These are phyloP conservation scores for Pagrus major DNA, from an alignment of 2,113 vertebrate species.

Conservation along the genomic window DNA sequence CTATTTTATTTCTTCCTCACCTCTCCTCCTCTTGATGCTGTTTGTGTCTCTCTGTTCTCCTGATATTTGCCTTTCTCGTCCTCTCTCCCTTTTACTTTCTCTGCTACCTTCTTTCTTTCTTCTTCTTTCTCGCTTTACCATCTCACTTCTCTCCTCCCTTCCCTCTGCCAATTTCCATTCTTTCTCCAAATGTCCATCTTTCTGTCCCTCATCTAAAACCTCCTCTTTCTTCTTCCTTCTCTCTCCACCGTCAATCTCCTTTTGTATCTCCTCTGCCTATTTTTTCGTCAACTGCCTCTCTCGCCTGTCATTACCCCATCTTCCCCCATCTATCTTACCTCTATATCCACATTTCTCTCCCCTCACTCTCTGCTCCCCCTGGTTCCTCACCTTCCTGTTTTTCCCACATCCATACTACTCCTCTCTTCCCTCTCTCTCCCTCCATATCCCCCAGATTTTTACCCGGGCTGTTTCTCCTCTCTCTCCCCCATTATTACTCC, in stretches of 20 bases:
- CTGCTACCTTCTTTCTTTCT: not conserved
- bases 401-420: slow-evolving; percentile 18
- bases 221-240: not conserved
- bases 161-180: not conserved
- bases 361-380: slow-evolving; percentile 31
- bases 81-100: not conserved
- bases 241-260: not conserved
- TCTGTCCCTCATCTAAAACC: not conserved
- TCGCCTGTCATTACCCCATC: slow-evolving; percentile 66
- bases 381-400: slow-evolving; percentile 38
- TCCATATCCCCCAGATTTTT: slow-evolving; percentile 36
- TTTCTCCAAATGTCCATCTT: not conserved
- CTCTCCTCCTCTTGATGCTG: not conserved
- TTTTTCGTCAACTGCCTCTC: slow-evolving; percentile 85
- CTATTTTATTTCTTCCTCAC: not conserved
- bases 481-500: slow-evolving; percentile 89
- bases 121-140: not conserved
- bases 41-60: not conserved
- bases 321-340: slow-evolving; percentile 50
- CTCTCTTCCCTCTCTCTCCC: slow-evolving; percentile 22
- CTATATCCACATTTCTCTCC: slow-evolving; percentile 75
- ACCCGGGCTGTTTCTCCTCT: slow-evolving; percentile 52
- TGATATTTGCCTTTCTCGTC: slow-evolving; percentile 7
- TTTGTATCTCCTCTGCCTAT: slow-evolving; percentile 82
- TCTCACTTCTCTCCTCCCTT: not conserved